phyloP scores from a whole-genome alignment of 2,113 vertebrate genomes.

The Peromyscus leucopus region DNA sequence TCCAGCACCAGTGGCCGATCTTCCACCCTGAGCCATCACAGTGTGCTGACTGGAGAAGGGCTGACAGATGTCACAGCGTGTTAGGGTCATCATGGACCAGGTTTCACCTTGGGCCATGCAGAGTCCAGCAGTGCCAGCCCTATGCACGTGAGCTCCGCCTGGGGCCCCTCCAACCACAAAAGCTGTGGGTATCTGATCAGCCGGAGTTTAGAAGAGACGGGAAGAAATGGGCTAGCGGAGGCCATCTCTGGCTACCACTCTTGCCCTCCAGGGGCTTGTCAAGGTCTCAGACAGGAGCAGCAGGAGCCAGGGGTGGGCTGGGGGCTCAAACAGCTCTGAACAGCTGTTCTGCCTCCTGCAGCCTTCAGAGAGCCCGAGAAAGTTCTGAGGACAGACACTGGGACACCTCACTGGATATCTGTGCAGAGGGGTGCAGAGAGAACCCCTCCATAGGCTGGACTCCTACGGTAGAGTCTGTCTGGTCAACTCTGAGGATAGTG shows the following conservation, averaged over 20 bases:
- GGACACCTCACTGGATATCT: neutral
- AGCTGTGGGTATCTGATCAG: slow-evolving; percentile 73
- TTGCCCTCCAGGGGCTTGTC: no score
- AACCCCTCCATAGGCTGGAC: neutral
- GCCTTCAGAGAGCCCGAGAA: neutral
- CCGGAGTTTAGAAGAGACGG: neutral
- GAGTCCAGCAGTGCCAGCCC: slow-evolving; percentile 73
- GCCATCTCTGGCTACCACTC: slow-evolving; percentile 7
- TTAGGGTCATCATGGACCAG: slow-evolving; percentile 83
- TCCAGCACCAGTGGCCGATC: slow-evolving; percentile 76
- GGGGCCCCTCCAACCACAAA: slow-evolving; percentile 77
- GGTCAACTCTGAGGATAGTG: neutral
- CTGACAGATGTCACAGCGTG: slow-evolving; percentile 87
- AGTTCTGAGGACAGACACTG: neutral
- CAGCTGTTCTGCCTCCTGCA: no score
- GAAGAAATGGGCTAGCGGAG: slow-evolving; percentile 41
- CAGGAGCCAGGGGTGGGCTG: neutral
- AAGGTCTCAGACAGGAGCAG: neutral
- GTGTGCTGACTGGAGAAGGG: slow-evolving; percentile 75
- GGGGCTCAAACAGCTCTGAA: neutral
- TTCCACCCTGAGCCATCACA: slow-evolving; percentile 80
- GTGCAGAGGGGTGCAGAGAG: neutral
- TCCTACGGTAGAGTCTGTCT: neutral
- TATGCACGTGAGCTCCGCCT: slow-evolving; percentile 79
- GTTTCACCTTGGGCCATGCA: slow-evolving; percentile 81